Conservation (phyloP, 2,888 invertebrate species). For the Machimus rusticus region DNA sequence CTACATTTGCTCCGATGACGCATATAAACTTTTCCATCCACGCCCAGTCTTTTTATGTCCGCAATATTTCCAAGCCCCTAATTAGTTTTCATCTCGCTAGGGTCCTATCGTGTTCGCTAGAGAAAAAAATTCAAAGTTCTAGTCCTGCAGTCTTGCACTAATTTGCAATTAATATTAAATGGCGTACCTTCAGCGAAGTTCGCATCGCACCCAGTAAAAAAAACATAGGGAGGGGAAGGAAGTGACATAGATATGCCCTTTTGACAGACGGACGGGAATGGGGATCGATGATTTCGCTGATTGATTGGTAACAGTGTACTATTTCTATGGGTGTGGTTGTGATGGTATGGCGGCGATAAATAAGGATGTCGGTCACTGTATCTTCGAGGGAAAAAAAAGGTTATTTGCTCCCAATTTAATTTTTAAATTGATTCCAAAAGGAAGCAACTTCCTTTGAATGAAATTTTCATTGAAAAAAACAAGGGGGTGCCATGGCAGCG, state of each 20-base stretch:
- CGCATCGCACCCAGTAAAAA: not conserved
- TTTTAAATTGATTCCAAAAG: not conserved
- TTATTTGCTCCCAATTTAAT: not conserved
- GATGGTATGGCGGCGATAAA: not conserved
- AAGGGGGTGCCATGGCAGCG: not conserved
- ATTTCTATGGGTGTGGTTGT: not conserved
- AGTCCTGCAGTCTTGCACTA: not conserved
- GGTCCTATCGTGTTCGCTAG: not conserved
- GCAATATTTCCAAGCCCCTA: not conserved
- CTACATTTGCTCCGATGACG: not conserved
- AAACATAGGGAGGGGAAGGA: not conserved
- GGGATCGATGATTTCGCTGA: not conserved
- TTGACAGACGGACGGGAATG: not conserved
- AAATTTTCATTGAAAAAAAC: not conserved
- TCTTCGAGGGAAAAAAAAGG: not conserved
- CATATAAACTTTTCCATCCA: not conserved
- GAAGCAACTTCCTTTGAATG: not conserved
- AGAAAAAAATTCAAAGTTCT: not conserved
- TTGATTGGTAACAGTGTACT: not conserved
- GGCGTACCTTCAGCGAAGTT: not conserved
- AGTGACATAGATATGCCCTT: not conserved
- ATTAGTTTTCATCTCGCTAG: not conserved
- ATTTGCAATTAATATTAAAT: slow-evolving; percentile 21
- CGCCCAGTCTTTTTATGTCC: not conserved
- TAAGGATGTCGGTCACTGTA: not conserved